These are phyloP conservation scores for human DNA, from an alignment of 2,113 vertebrate species.

Conservation along the genomic window GRCh38 chr13:101381501-101382000, in stretches of 20 bases:
- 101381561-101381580: neutral
- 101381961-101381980: neutral
- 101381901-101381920: neutral
- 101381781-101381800: neutral
- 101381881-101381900: slow-evolving; percentile 20
- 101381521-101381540: neutral
- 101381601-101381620: too few relatives aligned
- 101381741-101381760: neutral
- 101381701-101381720: neutral
- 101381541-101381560: neutral
- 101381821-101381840: neutral
- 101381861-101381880: slow-evolving; percentile 3
- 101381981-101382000: slow-evolving; percentile 34
- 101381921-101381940: neutral
- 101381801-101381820: slow-evolving; percentile 38
- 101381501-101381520: neutral
- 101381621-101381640: neutral
- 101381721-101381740: neutral
- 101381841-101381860: neutral
- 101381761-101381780: neutral
- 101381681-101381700: neutral
- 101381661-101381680: neutral
- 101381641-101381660: neutral
- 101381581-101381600: too few relatives aligned
- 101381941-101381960: neutral